phyloP scores from a whole-genome alignment of 2,113 vertebrate species.

The Drymodes brunneopygia region DNA sequence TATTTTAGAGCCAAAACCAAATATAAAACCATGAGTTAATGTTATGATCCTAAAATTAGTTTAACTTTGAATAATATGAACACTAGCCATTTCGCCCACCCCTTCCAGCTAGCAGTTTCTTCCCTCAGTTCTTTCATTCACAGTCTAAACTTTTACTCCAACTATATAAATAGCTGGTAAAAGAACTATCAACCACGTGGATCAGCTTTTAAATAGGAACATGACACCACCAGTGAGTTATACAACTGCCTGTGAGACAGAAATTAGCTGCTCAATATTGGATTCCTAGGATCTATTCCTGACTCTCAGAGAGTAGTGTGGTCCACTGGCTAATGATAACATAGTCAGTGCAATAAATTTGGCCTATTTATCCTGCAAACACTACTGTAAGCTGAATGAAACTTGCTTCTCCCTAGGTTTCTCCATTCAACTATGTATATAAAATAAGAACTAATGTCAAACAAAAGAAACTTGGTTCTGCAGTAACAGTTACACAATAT shows the following conservation, averaged over 20 bases:
- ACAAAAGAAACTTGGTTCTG: background rate
- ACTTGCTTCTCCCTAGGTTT: background rate
- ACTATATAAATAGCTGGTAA: constrained; percentile 39
- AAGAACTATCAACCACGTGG: background rate
- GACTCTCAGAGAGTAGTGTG: background rate
- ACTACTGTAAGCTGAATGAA: background rate
- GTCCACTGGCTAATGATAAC: background rate
- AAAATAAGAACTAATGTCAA: background rate
- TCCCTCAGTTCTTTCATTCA: background rate
- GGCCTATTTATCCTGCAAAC: background rate
- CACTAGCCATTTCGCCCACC: background rate
- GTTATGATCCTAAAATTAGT: background rate
- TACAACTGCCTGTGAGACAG: constrained; percentile 15
- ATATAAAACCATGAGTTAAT: background rate
- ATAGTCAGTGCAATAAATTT: background rate
- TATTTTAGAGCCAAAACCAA: background rate
- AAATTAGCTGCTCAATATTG: background rate
- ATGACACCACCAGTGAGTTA: constrained; percentile 35
- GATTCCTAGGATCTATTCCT: constrained; percentile 50
- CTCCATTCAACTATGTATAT: background rate
- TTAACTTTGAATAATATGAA: background rate
- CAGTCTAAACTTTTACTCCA: constrained; percentile 21
- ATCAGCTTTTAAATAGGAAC: constrained; percentile 50
- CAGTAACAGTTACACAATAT: background rate
- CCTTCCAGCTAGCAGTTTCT: background rate